Conservation (phyloP, 2,113 vertebrate genomes). For the Phoenicopterus ruber region DNA sequence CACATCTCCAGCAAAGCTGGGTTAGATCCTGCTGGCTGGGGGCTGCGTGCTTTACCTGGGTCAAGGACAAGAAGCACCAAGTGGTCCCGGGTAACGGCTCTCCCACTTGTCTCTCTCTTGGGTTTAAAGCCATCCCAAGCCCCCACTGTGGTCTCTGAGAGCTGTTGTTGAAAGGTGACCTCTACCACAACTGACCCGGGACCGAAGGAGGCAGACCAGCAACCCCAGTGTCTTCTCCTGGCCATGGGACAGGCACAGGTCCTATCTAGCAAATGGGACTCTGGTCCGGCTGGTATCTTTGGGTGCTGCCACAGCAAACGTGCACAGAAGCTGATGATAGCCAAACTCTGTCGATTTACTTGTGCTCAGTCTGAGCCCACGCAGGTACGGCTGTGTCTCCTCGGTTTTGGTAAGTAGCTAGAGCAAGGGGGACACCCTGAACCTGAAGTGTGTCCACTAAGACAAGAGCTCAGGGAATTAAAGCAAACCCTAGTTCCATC, state of each 20-base stretch:
- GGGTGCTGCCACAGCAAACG: background rate
- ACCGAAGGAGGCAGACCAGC: background rate
- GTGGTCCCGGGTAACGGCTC: background rate
- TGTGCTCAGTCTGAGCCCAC: background rate
- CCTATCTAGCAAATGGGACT: background rate
- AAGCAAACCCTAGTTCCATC: background rate
- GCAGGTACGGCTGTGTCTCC: background rate
- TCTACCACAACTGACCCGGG: background rate
- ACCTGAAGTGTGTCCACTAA: background rate
- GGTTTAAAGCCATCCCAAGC: background rate
- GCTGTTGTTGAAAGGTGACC: background rate
- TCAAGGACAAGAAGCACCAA: background rate
- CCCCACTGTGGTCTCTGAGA: background rate
- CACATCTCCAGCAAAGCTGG: background rate
- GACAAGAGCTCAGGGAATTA: background rate
- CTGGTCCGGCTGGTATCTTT: rapidly evolving
- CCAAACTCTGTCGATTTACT: too few relatives aligned
- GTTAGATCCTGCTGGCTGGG: background rate
- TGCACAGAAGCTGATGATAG: background rate
- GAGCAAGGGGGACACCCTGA: background rate
- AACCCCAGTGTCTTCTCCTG: background rate
- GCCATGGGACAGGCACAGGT: background rate
- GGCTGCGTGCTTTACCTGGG: rapidly evolving
- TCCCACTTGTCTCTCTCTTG: too few relatives aligned
- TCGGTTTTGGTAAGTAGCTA: background rate